These are phyloP conservation scores for Melanotus villosus DNA, from an alignment of 2,888 invertebrate genomes.

Conservation along the genomic window DNA sequence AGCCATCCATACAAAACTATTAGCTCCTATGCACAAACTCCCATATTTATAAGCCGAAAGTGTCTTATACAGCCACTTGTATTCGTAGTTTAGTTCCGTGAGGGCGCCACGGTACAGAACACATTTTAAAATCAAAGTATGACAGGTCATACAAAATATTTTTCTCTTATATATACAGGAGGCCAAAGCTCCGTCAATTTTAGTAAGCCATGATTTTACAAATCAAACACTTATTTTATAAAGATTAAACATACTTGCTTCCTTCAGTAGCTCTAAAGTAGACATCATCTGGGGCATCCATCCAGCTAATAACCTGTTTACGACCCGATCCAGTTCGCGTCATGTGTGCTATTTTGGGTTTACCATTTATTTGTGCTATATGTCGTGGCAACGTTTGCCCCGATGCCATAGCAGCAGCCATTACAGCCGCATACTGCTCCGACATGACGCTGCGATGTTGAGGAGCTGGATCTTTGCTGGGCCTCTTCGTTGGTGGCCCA, in stretches of 20 bases:
- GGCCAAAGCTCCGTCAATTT: not conserved
- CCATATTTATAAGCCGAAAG: no score
- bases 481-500: conserved; percentile 83
- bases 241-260: conserved; percentile 81
- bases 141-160: no score
- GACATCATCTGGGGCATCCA: conserved; percentile 98
- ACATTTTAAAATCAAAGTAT: no score
- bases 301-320: conserved; percentile 97
- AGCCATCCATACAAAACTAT: no score
- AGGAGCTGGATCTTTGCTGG: conserved; percentile 78
- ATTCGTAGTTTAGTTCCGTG: no score
- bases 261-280: conserved; percentile 93
- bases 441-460: conserved; percentile 61
- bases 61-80: no score
- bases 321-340: conserved; percentile 82
- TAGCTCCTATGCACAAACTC: no score
- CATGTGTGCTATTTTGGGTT: conserved; percentile 85
- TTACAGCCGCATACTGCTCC: conserved; percentile 81
- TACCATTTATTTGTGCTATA: conserved; percentile 84
- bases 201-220: not conserved
- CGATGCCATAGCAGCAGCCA: conserved; percentile 76
- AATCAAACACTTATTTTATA: not conserved
- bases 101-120: no score
- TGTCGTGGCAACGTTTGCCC: conserved; percentile 80
- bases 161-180: no score